These are phyloP conservation scores for Sebastes taczanowskii DNA, from an alignment of 2,797 vertebrate genomes.

Conservation along the genomic window DNA sequence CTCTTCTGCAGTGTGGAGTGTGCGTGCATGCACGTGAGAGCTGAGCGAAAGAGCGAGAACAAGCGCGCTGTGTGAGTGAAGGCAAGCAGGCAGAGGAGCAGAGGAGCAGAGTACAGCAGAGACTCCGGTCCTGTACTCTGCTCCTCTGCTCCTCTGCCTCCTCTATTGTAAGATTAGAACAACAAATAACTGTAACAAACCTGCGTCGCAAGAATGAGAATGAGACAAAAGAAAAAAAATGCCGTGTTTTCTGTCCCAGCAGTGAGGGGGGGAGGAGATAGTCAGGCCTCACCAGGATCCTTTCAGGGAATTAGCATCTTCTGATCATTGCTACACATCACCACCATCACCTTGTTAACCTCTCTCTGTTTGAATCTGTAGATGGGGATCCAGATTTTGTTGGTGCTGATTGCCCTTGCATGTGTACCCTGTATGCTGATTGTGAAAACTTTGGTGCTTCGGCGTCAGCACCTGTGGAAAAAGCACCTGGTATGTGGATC, in stretches of 20 bases:
- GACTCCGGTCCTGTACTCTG: too few species aligned
- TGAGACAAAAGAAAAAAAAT: background rate
- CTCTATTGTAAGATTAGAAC: background rate
- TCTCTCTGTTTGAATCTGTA: conserved; percentile 78
- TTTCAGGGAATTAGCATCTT: background rate
- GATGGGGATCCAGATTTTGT: conserved; percentile 93
- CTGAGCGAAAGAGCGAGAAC: too few species aligned
- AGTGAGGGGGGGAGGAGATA: background rate
- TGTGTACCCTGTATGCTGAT: conserved; percentile 98
- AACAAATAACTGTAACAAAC: background rate
- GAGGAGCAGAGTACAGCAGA: too few species aligned
- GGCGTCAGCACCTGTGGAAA: conserved; percentile 93
- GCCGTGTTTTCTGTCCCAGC: background rate
- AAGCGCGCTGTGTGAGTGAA: too few species aligned
- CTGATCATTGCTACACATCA: conserved; percentile 11
- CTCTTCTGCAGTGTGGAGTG: too few species aligned
- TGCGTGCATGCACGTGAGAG: too few species aligned
- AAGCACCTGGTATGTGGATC: conserved; percentile 92
- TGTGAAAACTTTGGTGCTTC: conserved; percentile 95
- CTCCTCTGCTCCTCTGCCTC: too few species aligned
- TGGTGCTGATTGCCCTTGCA: conserved; percentile 93
- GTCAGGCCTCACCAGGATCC: background rate
- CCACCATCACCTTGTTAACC: conserved; percentile 47
- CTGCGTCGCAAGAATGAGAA: background rate
- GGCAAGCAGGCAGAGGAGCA: too few species aligned